Percentiles rank a stretch among this genome's conserved stretches.
These are phyloP conservation scores for Microchirus variegatus DNA, from an alignment of 2,797 vertebrate species.

Conservation along the genomic window DNA sequence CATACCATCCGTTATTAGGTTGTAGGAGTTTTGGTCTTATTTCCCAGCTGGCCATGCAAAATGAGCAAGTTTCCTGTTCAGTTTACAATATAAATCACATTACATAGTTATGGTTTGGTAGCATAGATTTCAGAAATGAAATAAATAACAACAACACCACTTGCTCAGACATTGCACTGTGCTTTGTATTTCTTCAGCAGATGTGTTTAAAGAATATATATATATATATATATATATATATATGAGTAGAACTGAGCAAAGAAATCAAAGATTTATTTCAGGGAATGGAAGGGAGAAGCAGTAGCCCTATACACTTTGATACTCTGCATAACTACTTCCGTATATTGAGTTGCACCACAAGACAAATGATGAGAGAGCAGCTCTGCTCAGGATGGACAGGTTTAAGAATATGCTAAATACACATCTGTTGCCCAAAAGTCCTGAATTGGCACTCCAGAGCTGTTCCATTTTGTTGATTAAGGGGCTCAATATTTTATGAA, in stretches of 20 bases:
- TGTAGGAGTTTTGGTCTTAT: slow-evolving; percentile 67
- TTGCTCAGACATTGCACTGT: slow-evolving; percentile 9
- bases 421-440: slow-evolving; percentile 65
- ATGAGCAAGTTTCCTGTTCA: slow-evolving; percentile 63
- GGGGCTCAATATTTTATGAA: slow-evolving; percentile 68
- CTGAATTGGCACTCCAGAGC: slow-evolving; percentile 62
- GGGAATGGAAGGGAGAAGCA: slow-evolving; percentile 2
- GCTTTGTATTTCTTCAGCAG: slow-evolving; percentile 4
- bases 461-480: slow-evolving; percentile 75
- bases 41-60: slow-evolving; percentile 73
- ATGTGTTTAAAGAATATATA: too few species aligned
- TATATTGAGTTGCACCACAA: slow-evolving; percentile 19
- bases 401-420: slow-evolving; percentile 64
- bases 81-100: slow-evolving; percentile 60
- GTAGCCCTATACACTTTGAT: slow-evolving; percentile 17
- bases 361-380: slow-evolving; percentile 55
- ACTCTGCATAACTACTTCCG: slow-evolving; percentile 17
- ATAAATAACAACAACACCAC: slow-evolving; percentile 39
- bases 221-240: too few species aligned
- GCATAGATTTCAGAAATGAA: slow-evolving; percentile 24
- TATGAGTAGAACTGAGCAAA: background rate
- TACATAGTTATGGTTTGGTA: slow-evolving; percentile 40
- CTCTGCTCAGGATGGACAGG: slow-evolving; percentile 48
- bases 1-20: slow-evolving; percentile 54
- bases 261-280: background rate